A percentile compares a stretch with the other conserved stretches of the same genome.
Evolutionary conservation across 2,888 invertebrate species (phyloP).

Genomic region (Hofmannophila pseudospretella): DNA sequence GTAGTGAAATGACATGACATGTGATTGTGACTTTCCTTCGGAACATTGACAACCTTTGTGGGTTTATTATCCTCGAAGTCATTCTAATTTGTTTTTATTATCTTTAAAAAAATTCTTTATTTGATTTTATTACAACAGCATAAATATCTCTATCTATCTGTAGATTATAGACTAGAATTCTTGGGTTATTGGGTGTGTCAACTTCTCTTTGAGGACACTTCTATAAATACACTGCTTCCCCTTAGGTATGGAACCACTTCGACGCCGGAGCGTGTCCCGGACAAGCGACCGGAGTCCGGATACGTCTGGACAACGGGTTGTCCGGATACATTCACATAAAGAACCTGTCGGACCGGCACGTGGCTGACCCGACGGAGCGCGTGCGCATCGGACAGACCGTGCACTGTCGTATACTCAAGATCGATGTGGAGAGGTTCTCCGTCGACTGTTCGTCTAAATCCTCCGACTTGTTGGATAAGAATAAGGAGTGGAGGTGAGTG

Average conservation of each 20-base stretch:
- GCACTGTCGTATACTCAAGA: constrained; percentile 94
- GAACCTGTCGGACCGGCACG: constrained; percentile 95
- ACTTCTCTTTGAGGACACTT: too few species aligned
- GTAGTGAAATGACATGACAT: too few species aligned
- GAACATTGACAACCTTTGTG: too few species aligned
- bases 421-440: constrained; percentile 95
- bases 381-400: constrained; percentile 91
- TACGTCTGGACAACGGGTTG: constrained; percentile 94
- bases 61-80: too few species aligned
- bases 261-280: constrained; percentile 97
- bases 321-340: constrained; percentile 96
- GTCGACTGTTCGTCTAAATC: constrained; percentile 96
- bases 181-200: too few species aligned
- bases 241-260: constrained; percentile 96
- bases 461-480: constrained; percentile 93
- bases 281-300: constrained; percentile 93
- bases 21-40: too few species aligned
- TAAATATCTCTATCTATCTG: too few species aligned
- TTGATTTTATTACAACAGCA: too few species aligned
- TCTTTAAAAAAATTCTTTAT: too few species aligned
- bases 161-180: too few species aligned
- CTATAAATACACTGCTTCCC: too few species aligned
- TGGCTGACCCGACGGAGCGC: constrained; percentile 94
- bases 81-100: too few species aligned
- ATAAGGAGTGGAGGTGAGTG: constrained; percentile 90